Evolutionary conservation across 30 jellyfish, hydroid and myxozoan species (phyloP), one percentile per base, ranked within the genome.

Genomic region (Rhopilema esculentum): DNA sequence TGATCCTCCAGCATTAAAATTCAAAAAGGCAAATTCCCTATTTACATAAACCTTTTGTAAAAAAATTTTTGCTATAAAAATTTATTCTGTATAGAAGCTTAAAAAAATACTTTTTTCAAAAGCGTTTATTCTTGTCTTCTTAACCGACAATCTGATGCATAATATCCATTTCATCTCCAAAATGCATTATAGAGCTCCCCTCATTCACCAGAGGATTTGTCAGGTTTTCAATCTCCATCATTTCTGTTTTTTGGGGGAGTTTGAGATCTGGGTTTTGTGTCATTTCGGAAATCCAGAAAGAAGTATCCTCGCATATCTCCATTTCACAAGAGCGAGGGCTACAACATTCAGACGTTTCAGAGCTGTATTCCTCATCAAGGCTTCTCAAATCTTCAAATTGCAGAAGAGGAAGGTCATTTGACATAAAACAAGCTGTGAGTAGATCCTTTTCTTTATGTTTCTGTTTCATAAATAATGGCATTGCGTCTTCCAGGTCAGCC

Each of bases 401-500:
- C 8, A 82, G 79, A 28, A 82, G 63, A 16, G 91, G 91, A 28
- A 82, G 40, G 68, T 82, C 91, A n/a, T 72, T n/a, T 8, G 91
- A 53, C 73, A 48, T 82, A 51, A 82, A 82, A n/a, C 84, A 68
- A 1, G 91, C 63, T 27, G 91, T 82, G 12, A 33, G 68, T 27
- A 83, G 84, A 12, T 32, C 84, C 33, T 82, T 69, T 8, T 66
- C 49, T 79, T 68, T 79, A 40, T 21, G 18, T 40, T 20, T 40
- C 69, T 25, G 50, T n/a, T 32, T 32, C 24, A 68, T 17, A 40
- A 73, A 73, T 1, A 26, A 33, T 8, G 51, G 33, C 57, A 12
- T 6, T 40, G 57, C 57, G 6, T 40, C 57, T 12, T 40, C 57
- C 57, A 40, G 12, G 4, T 26, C 33, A 4, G 49, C 49, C 17